Evolutionary conservation across 2,797 vertebrate genomes (phyloP), one percentile per base, ranked within the genome.

Genomic region (Scolopax rusticola): DNA sequence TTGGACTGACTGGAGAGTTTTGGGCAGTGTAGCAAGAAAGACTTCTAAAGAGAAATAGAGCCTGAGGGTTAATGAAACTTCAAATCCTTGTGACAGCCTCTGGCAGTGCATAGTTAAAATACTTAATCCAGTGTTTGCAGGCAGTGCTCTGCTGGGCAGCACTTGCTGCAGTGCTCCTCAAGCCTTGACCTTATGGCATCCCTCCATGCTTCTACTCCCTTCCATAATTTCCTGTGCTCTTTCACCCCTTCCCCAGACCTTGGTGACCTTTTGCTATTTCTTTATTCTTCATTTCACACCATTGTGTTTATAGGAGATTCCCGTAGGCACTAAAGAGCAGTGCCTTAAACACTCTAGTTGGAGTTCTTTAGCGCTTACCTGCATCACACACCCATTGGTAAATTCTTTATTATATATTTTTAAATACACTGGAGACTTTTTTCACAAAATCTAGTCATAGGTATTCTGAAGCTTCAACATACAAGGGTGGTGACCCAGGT

Each of bases 161-260:
- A 47, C 70, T 81, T 25, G 4, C 74, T 54, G 64, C 67, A 23
- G 13, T 6, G 30, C 65, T 69, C 57, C 53, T 60, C 8, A 1
- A 75, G 64, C 8, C 82, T 32, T 71, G 59, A 86, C 87, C 87
- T 87, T 41, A 4, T 2, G 24, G n/a, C 89, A 92, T 94, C 82
- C 50, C 61, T 83, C 85, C 28, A 1, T 61, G 59, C 71, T 81
- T 56, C 67, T 68, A 2, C 53, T 78, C 45, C 43, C 25, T 84
- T 9, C 38, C 57, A 71, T 43, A 41, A 56, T 87, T 88, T 84
- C 81, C 79, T 67, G 27, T 24, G 81, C 81, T 83, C 86, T 84
- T 69, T 84, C 77, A 67, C 32, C 84, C 54, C 57, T 86, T 59
- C 53, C 33, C 69, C 19, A 48, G 69, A 36, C 84, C 78, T 48